Base-by-base conservation (phyloP, 1,140 invertebrate genomes). In the Nephila pilipes region DNA sequence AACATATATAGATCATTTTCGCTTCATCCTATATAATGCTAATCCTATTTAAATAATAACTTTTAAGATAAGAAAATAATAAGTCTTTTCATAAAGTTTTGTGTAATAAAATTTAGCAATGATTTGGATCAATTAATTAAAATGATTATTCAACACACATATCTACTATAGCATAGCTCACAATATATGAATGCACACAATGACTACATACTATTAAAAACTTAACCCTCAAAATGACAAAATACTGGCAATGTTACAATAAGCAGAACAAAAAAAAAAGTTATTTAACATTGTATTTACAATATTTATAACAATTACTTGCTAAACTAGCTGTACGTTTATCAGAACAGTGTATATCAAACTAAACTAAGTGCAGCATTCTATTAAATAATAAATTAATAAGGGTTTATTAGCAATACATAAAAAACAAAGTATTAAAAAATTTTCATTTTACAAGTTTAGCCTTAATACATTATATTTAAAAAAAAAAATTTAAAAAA, bases 241-340 rank as follows among this genome's bases (percentile, higher is more conserved):
- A 75, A 75, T 75, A 75, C 69, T 75, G 69, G 69, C 69, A 75
- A 75, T 75, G 29, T 32, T 36, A 75, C 29, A 75, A 75, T 36
- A 75, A 75, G 69, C 69, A 20, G 18, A 75, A 75, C 18, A 18
- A 75, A 75, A 75, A 32, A 32, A 25, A 75, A 36, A 18, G 29
- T 20, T 32, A 32, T 75, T 32, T 36, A 20, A 32, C 29, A 75
- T 16, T 32, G 18, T 75, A 75, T 75, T 75, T 75, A 75, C 69
- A 75, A 36, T 75, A 75, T 75, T 75, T 20, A 75, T 32, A 25
- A 75, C 32, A 75, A 75, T 75, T 14, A 32, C 32, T 75, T 32
- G 69, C 69, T 75, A 75, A 36, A 75, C 25, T 65, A 32, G 25
- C 18, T 36, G 16, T 12, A 20, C 18, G 2, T 75, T 75, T 18